These are phyloP conservation scores for Nomada hirtipes DNA, from an alignment of 2,888 invertebrate species.

Conservation along the genomic window DNA sequence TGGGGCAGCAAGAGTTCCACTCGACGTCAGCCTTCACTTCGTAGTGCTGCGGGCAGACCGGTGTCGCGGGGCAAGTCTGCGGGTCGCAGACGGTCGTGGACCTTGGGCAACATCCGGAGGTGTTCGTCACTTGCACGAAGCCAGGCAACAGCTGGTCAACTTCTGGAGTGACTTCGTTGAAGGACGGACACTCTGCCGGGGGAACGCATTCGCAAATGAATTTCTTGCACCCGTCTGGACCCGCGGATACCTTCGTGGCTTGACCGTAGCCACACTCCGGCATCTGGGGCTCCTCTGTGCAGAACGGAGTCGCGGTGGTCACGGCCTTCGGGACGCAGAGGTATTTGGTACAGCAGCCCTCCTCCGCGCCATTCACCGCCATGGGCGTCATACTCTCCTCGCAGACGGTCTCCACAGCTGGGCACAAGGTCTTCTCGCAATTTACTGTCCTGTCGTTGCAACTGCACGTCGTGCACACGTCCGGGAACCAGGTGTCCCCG, in stretches of 20 bases:
- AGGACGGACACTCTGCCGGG: slow-evolving; percentile 87
- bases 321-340: slow-evolving; percentile 87
- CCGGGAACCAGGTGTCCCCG: slow-evolving; percentile 89
- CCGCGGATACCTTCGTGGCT: slow-evolving; percentile 88
- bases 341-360: slow-evolving; percentile 90
- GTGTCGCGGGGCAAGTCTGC: slow-evolving; percentile 87
- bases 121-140: slow-evolving; percentile 86
- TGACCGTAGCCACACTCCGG: slow-evolving; percentile 90
- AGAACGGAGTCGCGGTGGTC: slow-evolving; percentile 85
- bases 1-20: slow-evolving; percentile 88
- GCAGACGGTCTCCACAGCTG: slow-evolving; percentile 86
- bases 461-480: slow-evolving; percentile 90
- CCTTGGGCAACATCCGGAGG: slow-evolving; percentile 90
- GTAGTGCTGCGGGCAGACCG: slow-evolving; percentile 87
- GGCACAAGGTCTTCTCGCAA: slow-evolving; percentile 88
- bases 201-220: slow-evolving; percentile 93
- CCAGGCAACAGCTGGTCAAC: slow-evolving; percentile 87
- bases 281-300: slow-evolving; percentile 87
- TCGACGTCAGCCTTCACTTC: slow-evolving; percentile 80
- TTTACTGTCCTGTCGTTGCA: slow-evolving; percentile 87
- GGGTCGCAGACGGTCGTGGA: slow-evolving; percentile 87
- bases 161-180: slow-evolving; percentile 83
- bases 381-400: slow-evolving; percentile 86
- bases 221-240: slow-evolving; percentile 89
- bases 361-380: slow-evolving; percentile 85